A percentile compares a stretch with the other conserved stretches of the same genome.
phyloP scores from a whole-genome alignment of 1,140 invertebrate genomes.

The Caenorhabditis tropicalis region DNA sequence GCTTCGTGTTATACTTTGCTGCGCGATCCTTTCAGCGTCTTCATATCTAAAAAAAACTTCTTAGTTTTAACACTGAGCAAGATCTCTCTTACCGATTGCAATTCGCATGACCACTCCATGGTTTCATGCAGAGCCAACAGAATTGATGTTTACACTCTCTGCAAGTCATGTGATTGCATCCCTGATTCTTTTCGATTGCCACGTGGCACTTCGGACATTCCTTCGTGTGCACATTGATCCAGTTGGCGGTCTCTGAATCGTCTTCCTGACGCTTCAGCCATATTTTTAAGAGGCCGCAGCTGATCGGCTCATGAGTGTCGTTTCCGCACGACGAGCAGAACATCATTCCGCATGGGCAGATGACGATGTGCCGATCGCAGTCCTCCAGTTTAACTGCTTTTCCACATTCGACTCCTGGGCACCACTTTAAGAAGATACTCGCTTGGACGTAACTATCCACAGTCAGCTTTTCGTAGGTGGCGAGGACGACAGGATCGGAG shows the following conservation, averaged over 20 bases:
- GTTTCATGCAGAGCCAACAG: neutral
- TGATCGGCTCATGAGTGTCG: slow-evolving; percentile 98
- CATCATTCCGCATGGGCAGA: slow-evolving; percentile 82
- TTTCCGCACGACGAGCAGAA: slow-evolving; percentile 88
- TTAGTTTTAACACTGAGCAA: too few relatives aligned
- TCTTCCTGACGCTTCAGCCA: slow-evolving; percentile 87
- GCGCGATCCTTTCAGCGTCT: too few relatives aligned
- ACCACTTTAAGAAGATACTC: slow-evolving; percentile 93
- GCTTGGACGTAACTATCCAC: slow-evolving; percentile 99
- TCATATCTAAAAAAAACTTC: too few relatives aligned
- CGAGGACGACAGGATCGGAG: neutral
- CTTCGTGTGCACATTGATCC: neutral
- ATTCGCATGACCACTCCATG: too few relatives aligned
- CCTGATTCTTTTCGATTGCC: neutral
- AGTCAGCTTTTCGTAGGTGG: slow-evolving; percentile 91
- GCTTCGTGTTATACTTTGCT: too few relatives aligned
- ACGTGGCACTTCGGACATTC: neutral
- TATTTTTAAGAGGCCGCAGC: slow-evolving; percentile 87
- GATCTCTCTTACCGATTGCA: too few relatives aligned
- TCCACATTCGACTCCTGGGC: slow-evolving; percentile 94
- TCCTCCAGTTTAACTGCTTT: slow-evolving; percentile 89
- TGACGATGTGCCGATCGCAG: slow-evolving; percentile 90
- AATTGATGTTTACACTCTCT: neutral
- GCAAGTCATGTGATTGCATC: neutral
- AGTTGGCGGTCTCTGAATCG: neutral